Conservation (phyloP, 2,797 vertebrate genomes). For the Karalla daura region DNA sequence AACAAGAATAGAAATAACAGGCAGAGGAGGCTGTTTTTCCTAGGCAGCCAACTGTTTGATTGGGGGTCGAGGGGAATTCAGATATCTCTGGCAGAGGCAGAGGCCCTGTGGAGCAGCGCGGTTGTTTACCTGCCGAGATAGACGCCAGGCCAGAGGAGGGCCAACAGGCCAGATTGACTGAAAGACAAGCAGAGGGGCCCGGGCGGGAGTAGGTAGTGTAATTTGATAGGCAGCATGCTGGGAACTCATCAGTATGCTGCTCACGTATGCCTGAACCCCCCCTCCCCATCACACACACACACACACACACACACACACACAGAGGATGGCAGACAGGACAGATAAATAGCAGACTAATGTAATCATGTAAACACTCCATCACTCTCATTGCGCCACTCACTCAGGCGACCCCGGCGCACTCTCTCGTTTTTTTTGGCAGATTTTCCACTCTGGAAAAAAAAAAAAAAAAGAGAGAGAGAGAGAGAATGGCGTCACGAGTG, state of each 20-base stretch:
- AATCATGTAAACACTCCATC: conserved; percentile 54
- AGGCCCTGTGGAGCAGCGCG: conserved; percentile 16
- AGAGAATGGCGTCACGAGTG: too few relatives aligned
- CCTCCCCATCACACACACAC: conserved; percentile 11
- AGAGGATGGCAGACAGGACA: conserved; percentile 23
- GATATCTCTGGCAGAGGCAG: conserved; percentile 18
- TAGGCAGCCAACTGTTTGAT: neutral
- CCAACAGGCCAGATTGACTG: conserved; percentile 34
- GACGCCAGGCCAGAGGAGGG: conserved; percentile 10
- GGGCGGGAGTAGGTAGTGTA: conserved; percentile 33
- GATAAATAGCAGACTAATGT: conserved; percentile 50
- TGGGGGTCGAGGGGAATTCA: conserved; percentile 34
- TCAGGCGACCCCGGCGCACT: neutral
- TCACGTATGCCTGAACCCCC: neutral
- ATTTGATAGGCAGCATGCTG: conserved; percentile 61
- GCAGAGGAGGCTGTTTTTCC: neutral
- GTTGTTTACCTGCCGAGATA: conserved; percentile 50
- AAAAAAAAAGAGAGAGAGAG: too few relatives aligned
- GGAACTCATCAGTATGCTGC: conserved; percentile 61
- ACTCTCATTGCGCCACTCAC: conserved; percentile 31
- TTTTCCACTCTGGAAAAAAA: too few relatives aligned
- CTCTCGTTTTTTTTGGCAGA: too few relatives aligned
- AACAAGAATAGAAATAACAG: neutral
- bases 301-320: conserved; percentile 8
- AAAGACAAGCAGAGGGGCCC: conserved; percentile 24